phyloP scores from a whole-genome alignment of 2,797 vertebrate genomes.

The Alosa sapidissima region DNA sequence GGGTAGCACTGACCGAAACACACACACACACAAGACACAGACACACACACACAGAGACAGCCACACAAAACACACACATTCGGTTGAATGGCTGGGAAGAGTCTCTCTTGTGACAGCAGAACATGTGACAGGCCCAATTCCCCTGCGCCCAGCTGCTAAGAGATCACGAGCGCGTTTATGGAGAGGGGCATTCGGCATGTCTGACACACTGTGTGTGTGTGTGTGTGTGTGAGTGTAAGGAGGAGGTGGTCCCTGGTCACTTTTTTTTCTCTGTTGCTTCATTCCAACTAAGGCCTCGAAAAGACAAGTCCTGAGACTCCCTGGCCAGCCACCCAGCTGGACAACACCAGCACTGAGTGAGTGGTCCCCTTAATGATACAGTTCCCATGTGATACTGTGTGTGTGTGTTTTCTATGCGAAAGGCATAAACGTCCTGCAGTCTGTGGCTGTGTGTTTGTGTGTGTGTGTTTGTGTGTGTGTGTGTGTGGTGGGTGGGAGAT shows the following conservation, averaged over 20 bases:
- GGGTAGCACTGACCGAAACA: not conserved
- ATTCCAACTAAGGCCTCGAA: not conserved
- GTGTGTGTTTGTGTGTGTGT: not conserved
- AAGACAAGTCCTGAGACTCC: not conserved
- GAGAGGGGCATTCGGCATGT: not conserved
- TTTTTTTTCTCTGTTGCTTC: not conserved
- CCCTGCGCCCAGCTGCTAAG: not conserved
- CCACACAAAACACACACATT: slow-evolving; percentile 19
- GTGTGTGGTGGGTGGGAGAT: not conserved
- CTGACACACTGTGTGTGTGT: not conserved
- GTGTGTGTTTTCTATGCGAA: not conserved
- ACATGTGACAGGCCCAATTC: not conserved
- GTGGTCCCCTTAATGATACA: not conserved
- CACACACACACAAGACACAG: not conserved
- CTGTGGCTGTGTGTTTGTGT: not conserved
- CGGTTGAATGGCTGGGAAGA: slow-evolving; percentile 1
- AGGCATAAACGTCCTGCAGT: not conserved
- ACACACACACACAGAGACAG: not conserved
- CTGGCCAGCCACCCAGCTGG: not conserved
- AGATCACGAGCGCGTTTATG: not conserved
- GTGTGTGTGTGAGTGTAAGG: not conserved
- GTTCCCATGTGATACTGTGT: not conserved
- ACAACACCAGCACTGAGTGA: not conserved
- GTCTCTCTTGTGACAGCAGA: slow-evolving; percentile 17
- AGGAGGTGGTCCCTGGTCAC: slow-evolving; percentile 4